A percentile compares a stretch with the other conserved stretches of the same genome.
Evolutionary conservation across 2,113 vertebrate species (phyloP).

Genomic region (Oreochromis aureus): DNA sequence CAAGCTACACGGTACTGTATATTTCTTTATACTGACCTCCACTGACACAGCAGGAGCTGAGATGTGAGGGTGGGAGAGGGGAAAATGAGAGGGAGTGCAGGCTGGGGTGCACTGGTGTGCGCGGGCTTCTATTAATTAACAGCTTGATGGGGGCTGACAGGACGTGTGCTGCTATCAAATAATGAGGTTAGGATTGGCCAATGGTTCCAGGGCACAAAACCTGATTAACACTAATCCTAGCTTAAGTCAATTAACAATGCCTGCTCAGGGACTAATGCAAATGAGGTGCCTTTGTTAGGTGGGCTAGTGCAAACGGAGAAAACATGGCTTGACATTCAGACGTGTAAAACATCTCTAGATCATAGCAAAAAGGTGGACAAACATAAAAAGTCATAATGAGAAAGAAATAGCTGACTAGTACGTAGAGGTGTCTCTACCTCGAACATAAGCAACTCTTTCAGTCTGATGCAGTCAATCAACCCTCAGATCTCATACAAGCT

Average conservation of each 20-base stretch:
- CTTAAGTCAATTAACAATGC: constrained; percentile 74
- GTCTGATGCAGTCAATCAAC: constrained; percentile 31
- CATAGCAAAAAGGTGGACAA: not conserved
- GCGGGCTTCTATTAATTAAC: constrained; percentile 63
- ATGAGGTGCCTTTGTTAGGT: constrained; percentile 56
- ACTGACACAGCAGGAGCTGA: not conserved
- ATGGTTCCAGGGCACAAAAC: constrained; percentile 68
- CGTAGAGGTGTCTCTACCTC: not conserved
- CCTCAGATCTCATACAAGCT: constrained; percentile 24
- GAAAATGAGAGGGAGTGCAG: not conserved
- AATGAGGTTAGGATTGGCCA: constrained; percentile 72
- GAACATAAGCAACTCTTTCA: not conserved
- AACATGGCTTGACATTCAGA: constrained; percentile 16
- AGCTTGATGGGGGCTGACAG: constrained; percentile 65
- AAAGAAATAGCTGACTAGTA: not conserved
- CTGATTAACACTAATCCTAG: constrained; percentile 72
- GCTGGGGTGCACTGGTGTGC: constrained; percentile 21
- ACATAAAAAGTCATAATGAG: constrained; percentile 17
- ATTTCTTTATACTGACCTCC: constrained; percentile 4
- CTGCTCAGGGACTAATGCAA: constrained; percentile 65
- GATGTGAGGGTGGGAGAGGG: not conserved
- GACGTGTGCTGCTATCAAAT: constrained; percentile 72
- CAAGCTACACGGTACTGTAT: not conserved
- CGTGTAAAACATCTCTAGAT: constrained; percentile 25
- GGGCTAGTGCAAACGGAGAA: constrained; percentile 4